A percentile compares a stretch with the other conserved stretches of the same genome.
Conservation (phyloP, 2,113 vertebrate genomes). For the Athene cunicularia region DNA sequence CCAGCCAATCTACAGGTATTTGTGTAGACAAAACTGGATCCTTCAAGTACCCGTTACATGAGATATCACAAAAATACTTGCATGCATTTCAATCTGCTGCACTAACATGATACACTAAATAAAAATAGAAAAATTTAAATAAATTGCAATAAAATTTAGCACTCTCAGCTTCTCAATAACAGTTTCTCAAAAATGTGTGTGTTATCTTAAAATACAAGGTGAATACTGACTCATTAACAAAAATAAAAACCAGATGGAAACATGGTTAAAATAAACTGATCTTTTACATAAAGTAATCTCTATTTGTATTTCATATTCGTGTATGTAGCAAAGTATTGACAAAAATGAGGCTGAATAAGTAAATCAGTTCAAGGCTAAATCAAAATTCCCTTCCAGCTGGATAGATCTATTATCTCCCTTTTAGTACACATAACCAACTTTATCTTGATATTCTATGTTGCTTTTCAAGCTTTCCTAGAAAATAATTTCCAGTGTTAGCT, state of each 20-base stretch:
- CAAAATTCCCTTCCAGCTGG: background rate
- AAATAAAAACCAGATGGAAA: slow-evolving; percentile 23
- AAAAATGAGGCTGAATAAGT: background rate
- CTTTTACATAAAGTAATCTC: background rate
- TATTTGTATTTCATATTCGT: background rate
- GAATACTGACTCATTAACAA: slow-evolving; percentile 35
- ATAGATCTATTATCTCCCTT: background rate
- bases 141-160: slow-evolving; percentile 12
- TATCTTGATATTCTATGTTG: background rate
- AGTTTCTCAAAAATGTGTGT: background rate
- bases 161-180: background rate
- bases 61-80: background rate
- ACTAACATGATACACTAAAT: background rate
- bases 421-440: background rate
- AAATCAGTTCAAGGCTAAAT: background rate
- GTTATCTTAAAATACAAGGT: slow-evolving; percentile 29
- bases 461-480: background rate
- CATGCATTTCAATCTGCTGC: background rate
- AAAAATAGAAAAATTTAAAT: slow-evolving; percentile 30
- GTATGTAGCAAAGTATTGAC: background rate
- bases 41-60: background rate
- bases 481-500: background rate
- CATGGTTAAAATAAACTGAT: slow-evolving; percentile 2
- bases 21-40: slow-evolving; percentile 6
- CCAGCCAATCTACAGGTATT: background rate